Conservation (phyloP, 1,140 invertebrate genomes). For the Zaprionus capensis region DNA sequence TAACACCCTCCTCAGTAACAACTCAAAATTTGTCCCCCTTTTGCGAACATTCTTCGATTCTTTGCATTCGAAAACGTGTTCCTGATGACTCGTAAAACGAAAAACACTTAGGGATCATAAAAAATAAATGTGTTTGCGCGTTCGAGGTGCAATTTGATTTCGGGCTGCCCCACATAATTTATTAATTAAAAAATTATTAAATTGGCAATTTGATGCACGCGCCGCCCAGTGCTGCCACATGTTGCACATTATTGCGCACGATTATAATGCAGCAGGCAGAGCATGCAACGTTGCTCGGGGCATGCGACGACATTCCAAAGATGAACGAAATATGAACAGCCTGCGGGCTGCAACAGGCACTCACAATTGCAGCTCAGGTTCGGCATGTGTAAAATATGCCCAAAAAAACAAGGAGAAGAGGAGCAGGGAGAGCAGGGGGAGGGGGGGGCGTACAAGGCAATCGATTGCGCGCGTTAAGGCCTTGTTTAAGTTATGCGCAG, state of each 20-base stretch:
- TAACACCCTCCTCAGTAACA: background rate
- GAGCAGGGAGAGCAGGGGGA: background rate
- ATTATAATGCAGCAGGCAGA: constrained; percentile 24
- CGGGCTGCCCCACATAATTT: constrained; percentile 46
- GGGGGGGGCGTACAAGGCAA: background rate
- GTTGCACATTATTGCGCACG: constrained; percentile 64
- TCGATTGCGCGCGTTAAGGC: constrained; percentile 32
- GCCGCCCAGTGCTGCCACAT: constrained; percentile 40
- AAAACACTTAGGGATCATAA: constrained; percentile 19
- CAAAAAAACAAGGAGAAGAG: constrained; percentile 32
- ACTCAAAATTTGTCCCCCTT: background rate
- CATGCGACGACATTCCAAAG: constrained; percentile 63
- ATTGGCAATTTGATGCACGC: constrained; percentile 41
- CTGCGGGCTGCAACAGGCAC: constrained; percentile 21
- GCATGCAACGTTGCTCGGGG: constrained; percentile 43
- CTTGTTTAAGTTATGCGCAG: constrained; percentile 70
- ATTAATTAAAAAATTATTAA: constrained; percentile 48
- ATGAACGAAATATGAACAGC: constrained; percentile 61
- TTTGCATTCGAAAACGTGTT: constrained; percentile 1
- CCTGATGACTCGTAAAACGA: background rate
- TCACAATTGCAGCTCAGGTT: constrained; percentile 46
- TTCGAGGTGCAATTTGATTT: constrained; percentile 32
- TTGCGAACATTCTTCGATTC: background rate
- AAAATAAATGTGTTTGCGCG: constrained; percentile 19
- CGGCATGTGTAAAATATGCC: constrained; percentile 64